Evolutionary conservation across 2,888 invertebrate species (phyloP), one percentile per base, ranked within the genome.

Genomic region (Cistogaster globosa): DNA sequence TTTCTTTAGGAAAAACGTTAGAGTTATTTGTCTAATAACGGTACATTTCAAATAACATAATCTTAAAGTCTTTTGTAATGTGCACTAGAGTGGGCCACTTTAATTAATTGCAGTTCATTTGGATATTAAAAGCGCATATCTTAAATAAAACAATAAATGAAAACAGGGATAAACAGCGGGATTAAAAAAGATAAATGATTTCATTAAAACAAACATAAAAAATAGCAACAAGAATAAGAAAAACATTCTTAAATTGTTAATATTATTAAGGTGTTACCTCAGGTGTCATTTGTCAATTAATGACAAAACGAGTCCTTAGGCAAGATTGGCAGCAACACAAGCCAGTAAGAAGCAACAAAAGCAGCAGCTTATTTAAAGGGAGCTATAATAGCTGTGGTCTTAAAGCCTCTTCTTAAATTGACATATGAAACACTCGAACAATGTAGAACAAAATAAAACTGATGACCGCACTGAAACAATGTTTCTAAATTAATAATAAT

Each of bases 231-330:
- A 53, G 18, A 20, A 9, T 6, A n/a, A 18, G 20, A n/a, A 20
- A 53, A 53, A 18, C 9, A 18, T 20, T 67, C 12, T 48, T 38
- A 38, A 26, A 7, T 67, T 67, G n/a, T 55, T 62, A 18, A 77
- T 60, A 57, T 55, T 60, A 79, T 76, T 78, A 78, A 38, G 20
- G 62, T 67, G 71, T 79, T 85, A 83, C 85, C 85, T 79, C 85
- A 83, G 83, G 83, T 85, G 83, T 83, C 65, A 78, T 75, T 67
- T 85, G 82, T 75, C 83, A 71, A 83, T 78, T 75, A 85, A 85
- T 63, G 75, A 83, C 78, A 85, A 77, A 78, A 82, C 63, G 75
- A 79, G 71, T 83, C 85, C 57, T 58, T 20, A 36, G 68, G 69
- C 75, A 84, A 71, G 36, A 78, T 74, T 74, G 65, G 57, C 72